Base-by-base conservation (phyloP, 64 coral and sea anemone species). In the Cladopsammia gracilis region DNA sequence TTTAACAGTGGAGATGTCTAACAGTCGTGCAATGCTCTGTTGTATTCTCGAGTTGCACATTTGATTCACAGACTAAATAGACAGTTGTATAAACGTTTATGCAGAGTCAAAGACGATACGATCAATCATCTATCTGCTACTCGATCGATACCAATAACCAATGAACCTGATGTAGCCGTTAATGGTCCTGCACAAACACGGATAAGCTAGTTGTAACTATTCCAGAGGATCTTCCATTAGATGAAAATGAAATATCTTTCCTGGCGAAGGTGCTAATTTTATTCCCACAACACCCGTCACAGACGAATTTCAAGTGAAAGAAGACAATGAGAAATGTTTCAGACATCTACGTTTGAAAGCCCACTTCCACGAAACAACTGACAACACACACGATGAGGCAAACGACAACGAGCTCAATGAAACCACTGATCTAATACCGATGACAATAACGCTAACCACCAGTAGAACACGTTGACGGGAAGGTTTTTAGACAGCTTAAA, bases 211-310 rank as follows among this genome's bases (percentile, higher is more conserved):
- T 26, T 75, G 72, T 75, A 8, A 75, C 72, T 75, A 75, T 12
- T 75, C 12, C 23, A 12, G 26, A 50, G n/a, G 26, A 50, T 45
- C 72, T 50, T 75, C 72, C 72, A 43, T 45, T 50, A 45, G 20
- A 75, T 75, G 72, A 75, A 18, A 4, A 75, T 75, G 72, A 75
- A 75, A 75, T 4, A 75, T 75, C 72, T 75, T 19, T 75, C 4
- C n/a, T 75, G n/a, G 72, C 72, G 4, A 75, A 75, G 48, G 72
- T 75, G 72, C n/a, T 75, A 75, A 75, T 50, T 75, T 75, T 50
- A 20, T 75, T 45, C 72, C 72, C 26, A 75, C 72, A 75, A 75
- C 72, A 75, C 15, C 72, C 15, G 48, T 50, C 2, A 75, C 72
- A 43, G 72, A 75, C 72, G 26, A 75, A 45, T 75, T 75, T 18